Conservation (phyloP, 2,888 invertebrate species). For the Trissolcus brochymenae region DNA sequence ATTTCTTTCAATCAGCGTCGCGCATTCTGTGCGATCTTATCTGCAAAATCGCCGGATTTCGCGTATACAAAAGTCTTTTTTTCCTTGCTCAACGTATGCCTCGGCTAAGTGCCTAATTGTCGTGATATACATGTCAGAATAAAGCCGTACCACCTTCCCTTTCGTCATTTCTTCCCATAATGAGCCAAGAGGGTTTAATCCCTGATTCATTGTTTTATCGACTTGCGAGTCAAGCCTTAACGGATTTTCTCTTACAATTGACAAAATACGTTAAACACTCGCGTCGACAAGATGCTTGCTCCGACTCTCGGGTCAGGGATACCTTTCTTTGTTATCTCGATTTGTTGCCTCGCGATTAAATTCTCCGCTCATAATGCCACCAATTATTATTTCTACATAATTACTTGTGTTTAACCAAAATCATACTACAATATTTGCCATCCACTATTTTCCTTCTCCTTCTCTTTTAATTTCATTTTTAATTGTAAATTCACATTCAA, state of each 20-base stretch:
- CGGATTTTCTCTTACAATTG: slow-evolving; percentile 74
- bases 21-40: slow-evolving; percentile 32
- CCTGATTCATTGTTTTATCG: slow-evolving; percentile 69
- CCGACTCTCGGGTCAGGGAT: slow-evolving; percentile 42
- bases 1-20: background rate
- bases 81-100: slow-evolving; percentile 20
- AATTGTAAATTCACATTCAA: background rate
- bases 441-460: background rate
- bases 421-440: background rate
- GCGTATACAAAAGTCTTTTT: slow-evolving; percentile 24
- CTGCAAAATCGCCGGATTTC: slow-evolving; percentile 14
- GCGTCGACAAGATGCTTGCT: slow-evolving; percentile 61
- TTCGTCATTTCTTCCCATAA: slow-evolving; percentile 58
- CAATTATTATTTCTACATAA: too few relatives aligned
- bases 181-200: slow-evolving; percentile 61
- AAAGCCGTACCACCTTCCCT: slow-evolving; percentile 60
- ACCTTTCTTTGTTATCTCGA: slow-evolving; percentile 56
- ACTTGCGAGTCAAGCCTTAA: slow-evolving; percentile 74
- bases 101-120: slow-evolving; percentile 65
- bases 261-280: slow-evolving; percentile 67
- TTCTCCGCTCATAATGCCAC: background rate
- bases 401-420: too few relatives aligned
- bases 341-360: slow-evolving; percentile 33
- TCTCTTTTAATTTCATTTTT: too few relatives aligned
- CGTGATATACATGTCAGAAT: slow-evolving; percentile 56